These are phyloP conservation scores for Halcyon badia DNA, from an alignment of 2,797 vertebrate species.

Conservation along the genomic window DNA sequence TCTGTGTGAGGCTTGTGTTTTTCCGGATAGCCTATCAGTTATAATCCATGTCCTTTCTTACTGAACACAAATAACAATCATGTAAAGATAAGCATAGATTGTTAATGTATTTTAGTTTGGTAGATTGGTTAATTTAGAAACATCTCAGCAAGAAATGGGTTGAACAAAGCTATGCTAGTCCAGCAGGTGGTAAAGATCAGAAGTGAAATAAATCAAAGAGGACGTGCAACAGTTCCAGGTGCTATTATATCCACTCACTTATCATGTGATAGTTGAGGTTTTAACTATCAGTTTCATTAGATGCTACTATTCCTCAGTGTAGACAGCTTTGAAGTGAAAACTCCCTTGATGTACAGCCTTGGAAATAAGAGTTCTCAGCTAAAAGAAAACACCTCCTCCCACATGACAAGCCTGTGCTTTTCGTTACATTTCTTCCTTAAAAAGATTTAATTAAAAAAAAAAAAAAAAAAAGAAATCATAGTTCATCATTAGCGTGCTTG, in stretches of 20 bases:
- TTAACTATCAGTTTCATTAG: conserved; percentile 40
- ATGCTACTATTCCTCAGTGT: background rate
- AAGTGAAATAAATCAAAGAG: conserved; percentile 65
- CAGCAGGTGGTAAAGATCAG: conserved; percentile 57
- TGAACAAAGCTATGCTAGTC: conserved; percentile 21
- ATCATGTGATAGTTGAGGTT: background rate
- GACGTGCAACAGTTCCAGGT: background rate
- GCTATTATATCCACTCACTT: background rate
- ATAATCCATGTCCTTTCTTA: background rate
- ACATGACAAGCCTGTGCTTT: background rate
- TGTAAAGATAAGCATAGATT: conserved; percentile 5
- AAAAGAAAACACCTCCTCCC: background rate
- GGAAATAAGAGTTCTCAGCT: background rate
- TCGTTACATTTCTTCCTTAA: background rate
- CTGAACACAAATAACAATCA: background rate
- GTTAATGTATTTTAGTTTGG: conserved; percentile 7
- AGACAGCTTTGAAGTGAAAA: conserved; percentile 45
- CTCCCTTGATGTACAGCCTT: conserved; percentile 14
- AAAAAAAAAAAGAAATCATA: background rate
- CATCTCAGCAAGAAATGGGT: background rate
- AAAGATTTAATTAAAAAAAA: background rate
- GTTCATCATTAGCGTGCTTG: background rate
- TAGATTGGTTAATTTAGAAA: conserved; percentile 26
- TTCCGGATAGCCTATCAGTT: background rate
- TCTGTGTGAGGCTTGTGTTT: background rate